phyloP scores from a whole-genome alignment of 92 coral and sea anemone genomes.

The Phenganax subtilis region DNA sequence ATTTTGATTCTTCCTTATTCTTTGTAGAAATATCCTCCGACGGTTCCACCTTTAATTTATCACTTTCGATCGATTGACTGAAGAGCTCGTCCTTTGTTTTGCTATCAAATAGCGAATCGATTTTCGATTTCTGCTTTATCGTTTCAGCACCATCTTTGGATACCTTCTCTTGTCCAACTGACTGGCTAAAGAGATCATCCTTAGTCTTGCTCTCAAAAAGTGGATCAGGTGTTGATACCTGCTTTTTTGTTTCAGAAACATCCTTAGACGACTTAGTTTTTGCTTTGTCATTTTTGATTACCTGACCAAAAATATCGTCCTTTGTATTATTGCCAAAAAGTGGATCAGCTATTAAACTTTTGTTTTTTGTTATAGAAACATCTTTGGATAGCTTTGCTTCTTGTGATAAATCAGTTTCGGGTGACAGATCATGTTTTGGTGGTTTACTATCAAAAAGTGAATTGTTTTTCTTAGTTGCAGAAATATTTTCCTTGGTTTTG shows the following conservation, averaged over 20 bases:
- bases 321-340: background rate
- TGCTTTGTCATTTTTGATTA: background rate
- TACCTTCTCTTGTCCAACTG: constrained; percentile 32
- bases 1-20: background rate
- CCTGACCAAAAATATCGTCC: constrained; percentile 6
- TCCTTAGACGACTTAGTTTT: background rate
- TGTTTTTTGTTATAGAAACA: background rate
- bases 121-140: background rate
- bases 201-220: constrained; percentile 39
- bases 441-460: constrained; percentile 19
- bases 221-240: constrained; percentile 4
- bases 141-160: background rate
- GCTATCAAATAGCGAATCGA: constrained; percentile 10
- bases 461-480: constrained; percentile 9
- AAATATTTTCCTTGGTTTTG: constrained; percentile 16
- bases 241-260: background rate
- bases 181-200: constrained; percentile 60
- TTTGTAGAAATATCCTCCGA: background rate
- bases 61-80: constrained; percentile 38
- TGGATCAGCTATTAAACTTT: background rate
- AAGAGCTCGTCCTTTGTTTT: constrained; percentile 16
- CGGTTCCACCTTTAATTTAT: constrained; percentile 24
- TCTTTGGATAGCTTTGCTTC: constrained; percentile 8
- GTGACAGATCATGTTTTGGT: constrained; percentile 63
- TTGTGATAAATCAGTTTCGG: constrained; percentile 38